These are phyloP conservation scores for Azorinus chamasolen DNA, from an alignment of 2,888 invertebrate species.

Conservation along the genomic window DNA sequence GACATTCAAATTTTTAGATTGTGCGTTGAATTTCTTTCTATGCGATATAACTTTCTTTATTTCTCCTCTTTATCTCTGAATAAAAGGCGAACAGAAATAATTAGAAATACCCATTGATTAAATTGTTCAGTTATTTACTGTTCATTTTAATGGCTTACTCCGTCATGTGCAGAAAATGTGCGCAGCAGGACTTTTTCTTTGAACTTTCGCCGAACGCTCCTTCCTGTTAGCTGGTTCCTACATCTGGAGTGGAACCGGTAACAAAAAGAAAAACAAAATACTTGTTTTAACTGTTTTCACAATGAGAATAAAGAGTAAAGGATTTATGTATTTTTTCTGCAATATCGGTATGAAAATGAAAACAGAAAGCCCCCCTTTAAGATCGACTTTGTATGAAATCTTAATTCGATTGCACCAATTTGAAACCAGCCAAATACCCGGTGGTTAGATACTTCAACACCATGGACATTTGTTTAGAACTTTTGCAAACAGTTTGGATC, in stretches of 20 bases:
- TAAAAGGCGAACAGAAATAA: no score
- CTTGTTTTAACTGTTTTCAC: no score
- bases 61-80: no score
- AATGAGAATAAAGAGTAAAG: no score
- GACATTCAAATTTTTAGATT: no score
- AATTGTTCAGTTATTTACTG: constrained; percentile 60
- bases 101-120: constrained; percentile 28
- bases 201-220: constrained; percentile 44
- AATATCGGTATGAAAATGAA: constrained; percentile 28
- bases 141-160: constrained; percentile 42
- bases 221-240: constrained; percentile 24
- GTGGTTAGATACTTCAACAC: no score
- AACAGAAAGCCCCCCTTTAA: constrained; percentile 26
- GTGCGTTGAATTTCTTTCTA: no score
- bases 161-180: constrained; percentile 47
- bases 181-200: constrained; percentile 45
- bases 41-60: no score
- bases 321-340: constrained; percentile 13
- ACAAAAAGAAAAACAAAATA: no score
- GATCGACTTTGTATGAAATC: constrained; percentile 22
- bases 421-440: constrained; percentile 24
- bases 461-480: no score
- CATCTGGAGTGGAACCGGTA: constrained; percentile 25
- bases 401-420: constrained; percentile 53
- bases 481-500: no score